Evolutionary conservation across 2,113 vertebrate species (phyloP).

Genomic region (Amphiprion ocellaris): DNA sequence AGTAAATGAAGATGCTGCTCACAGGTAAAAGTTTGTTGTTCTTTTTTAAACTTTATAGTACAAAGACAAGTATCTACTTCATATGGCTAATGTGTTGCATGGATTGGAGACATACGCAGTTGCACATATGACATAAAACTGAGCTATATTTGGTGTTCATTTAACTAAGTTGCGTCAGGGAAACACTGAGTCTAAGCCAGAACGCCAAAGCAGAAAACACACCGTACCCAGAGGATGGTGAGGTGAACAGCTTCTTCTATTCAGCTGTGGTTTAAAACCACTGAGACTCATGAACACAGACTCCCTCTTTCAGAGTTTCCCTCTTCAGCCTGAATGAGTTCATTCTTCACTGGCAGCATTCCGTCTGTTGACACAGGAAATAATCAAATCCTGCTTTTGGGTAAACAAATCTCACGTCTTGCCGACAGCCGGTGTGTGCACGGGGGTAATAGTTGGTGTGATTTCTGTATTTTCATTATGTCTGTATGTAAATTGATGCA

Average conservation of each 20-base stretch:
- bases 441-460: not conserved
- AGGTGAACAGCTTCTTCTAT: slow-evolving; percentile 43
- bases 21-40: too few relatives aligned
- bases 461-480: not conserved
- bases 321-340: slow-evolving; percentile 57
- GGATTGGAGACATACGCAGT: not conserved
- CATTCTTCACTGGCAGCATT: slow-evolving; percentile 58
- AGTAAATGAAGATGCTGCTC: too few relatives aligned
- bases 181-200: slow-evolving; percentile 6
- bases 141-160: not conserved
- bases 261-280: slow-evolving; percentile 33
- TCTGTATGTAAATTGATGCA: not conserved
- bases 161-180: not conserved
- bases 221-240: slow-evolving; percentile 25
- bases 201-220: not conserved
- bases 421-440: slow-evolving; percentile 18
- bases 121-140: not conserved
- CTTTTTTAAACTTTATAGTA: too few relatives aligned
- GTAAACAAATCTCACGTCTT: slow-evolving; percentile 48
- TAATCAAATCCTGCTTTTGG: slow-evolving; percentile 53
- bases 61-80: too few relatives aligned
- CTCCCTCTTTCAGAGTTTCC: slow-evolving; percentile 30
- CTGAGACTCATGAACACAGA: slow-evolving; percentile 34
- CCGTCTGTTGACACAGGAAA: slow-evolving; percentile 56
- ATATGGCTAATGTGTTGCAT: not conserved